A percentile compares a stretch with the other conserved stretches of the same genome.
These are phyloP conservation scores for Eulemur macaco DNA, from an alignment of 2,113 vertebrate species.

Conservation along the genomic window DNA sequence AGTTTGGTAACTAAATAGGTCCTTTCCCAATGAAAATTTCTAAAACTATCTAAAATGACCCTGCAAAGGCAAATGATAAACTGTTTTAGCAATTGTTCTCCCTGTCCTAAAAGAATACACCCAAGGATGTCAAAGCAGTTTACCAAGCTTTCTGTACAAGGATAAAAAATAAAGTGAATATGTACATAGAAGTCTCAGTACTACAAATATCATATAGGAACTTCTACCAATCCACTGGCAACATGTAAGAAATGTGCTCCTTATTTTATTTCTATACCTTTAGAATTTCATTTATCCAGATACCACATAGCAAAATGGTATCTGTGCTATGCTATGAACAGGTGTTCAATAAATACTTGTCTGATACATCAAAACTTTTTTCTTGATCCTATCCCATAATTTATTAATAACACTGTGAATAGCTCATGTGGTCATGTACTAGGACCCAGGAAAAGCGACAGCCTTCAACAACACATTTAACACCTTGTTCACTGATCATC, in stretches of 20 bases:
- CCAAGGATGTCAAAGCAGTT: not conserved
- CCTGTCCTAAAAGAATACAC: not conserved
- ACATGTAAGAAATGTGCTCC: not conserved
- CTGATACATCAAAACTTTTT: not conserved
- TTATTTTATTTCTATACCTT: conserved; percentile 20
- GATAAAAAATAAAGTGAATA: not conserved
- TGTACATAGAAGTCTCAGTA: not conserved
- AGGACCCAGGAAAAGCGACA: not conserved
- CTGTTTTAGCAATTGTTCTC: conserved; percentile 8
- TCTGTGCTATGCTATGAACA: not conserved
- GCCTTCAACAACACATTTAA: not conserved
- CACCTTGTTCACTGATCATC: not conserved
- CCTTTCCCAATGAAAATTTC: conserved; percentile 10
- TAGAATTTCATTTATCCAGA: conserved; percentile 7
- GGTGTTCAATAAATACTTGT: not conserved
- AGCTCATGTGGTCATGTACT: not conserved
- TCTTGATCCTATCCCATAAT: not conserved
- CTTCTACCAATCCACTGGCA: not conserved
- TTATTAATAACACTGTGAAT: not conserved
- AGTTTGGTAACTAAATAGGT: not conserved
- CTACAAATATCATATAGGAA: not conserved
- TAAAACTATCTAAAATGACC: not conserved
- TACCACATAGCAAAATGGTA: not conserved
- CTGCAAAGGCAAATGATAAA: not conserved
- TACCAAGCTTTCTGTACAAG: not conserved